phyloP scores from a whole-genome alignment of 64 coral and sea anemone genomes.

The Stylophora pistillata region DNA sequence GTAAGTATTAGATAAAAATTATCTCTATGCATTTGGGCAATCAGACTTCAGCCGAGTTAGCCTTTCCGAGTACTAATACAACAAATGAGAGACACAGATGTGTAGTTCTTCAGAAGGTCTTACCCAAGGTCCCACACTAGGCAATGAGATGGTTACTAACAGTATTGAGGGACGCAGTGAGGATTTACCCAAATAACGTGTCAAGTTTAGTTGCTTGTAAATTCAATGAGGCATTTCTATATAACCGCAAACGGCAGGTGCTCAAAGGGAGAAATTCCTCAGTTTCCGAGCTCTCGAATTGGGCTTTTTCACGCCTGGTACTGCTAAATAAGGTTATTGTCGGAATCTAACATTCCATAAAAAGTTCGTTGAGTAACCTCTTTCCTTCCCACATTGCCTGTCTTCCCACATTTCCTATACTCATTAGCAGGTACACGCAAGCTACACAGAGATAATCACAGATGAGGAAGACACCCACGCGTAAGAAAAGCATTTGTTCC shows the following conservation, averaged over 20 bases:
- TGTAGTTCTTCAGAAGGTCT: not conserved
- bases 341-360: not conserved
- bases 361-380: not conserved
- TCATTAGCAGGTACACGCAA: not conserved
- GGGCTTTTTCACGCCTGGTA: not conserved
- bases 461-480: not conserved
- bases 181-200: not conserved
- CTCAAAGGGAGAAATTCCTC: not conserved
- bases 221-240: not conserved
- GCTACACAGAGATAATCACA: not conserved
- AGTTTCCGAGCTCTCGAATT: not conserved
- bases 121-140: not conserved
- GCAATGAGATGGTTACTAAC: not conserved
- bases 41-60: no score
- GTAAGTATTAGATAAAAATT: no score
- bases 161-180: not conserved
- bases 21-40: no score
- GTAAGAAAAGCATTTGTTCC: not conserved
- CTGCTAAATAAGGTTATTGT: conserved; percentile 22
- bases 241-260: conserved; percentile 21
- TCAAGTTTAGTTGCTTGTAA: not conserved
- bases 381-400: not conserved
- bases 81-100: not conserved
- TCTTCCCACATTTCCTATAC: not conserved
- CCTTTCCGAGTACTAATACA: no score